These are phyloP conservation scores for Hippocampus comes DNA, from an alignment of 2,113 vertebrate species.

Conservation along the genomic window DNA sequence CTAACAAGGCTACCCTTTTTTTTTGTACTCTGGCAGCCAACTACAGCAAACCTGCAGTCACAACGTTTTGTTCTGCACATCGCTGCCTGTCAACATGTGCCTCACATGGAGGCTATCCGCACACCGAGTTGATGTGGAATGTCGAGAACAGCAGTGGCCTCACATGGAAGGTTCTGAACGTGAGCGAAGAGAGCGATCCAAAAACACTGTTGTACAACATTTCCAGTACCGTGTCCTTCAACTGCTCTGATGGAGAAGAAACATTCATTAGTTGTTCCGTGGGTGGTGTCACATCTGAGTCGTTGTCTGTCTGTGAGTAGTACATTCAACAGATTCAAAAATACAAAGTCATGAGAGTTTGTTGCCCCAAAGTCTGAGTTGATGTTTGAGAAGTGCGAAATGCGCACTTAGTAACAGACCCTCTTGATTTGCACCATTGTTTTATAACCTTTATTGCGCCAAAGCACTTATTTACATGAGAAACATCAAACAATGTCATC, in stretches of 20 bases:
- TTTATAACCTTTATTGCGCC: no score
- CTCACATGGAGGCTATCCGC: conserved; percentile 41
- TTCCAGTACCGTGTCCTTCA: conserved; percentile 20
- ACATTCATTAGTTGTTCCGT: conserved; percentile 38
- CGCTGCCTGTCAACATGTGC: conserved; percentile 25
- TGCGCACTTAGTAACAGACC: no score
- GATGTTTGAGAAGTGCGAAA: no score
- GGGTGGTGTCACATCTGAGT: background rate
- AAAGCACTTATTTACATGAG: no score
- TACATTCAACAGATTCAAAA: background rate
- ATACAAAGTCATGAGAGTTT: no score
- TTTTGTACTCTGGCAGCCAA: conserved; percentile 17
- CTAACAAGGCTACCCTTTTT: background rate
- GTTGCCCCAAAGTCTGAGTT: no score
- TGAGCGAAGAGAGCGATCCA: fast-evolving
- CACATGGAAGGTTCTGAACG: background rate
- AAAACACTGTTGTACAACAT: conserved; percentile 12
- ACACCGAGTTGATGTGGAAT: background rate
- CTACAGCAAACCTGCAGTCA: conserved; percentile 39
- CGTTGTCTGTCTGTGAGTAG: conserved; percentile 48
- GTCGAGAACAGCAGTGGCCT: background rate
- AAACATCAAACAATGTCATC: no score
- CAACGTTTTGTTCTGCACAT: fast-evolving
- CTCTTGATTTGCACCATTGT: no score
- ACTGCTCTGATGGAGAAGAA: conserved; percentile 17